A percentile compares a stretch with the other conserved stretches of the same genome.
Evolutionary conservation across 2,888 invertebrate species (phyloP).

Genomic region (Protonemura montana): DNA sequence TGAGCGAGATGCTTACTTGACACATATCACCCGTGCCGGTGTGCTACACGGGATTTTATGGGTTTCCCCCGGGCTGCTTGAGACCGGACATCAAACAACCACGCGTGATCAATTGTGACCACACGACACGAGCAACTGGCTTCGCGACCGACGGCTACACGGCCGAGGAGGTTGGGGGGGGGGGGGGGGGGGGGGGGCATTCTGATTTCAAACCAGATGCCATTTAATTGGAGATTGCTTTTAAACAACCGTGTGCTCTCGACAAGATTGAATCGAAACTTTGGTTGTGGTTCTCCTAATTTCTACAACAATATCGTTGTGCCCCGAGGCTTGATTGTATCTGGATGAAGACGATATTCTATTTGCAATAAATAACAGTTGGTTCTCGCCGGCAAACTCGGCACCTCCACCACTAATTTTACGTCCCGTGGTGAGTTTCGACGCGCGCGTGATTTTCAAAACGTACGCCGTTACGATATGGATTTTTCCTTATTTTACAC

Average conservation of each 20-base stretch:
- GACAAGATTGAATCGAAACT: too few relatives aligned
- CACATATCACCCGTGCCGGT: not conserved
- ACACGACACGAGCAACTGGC: not conserved
- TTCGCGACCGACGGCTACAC: not conserved
- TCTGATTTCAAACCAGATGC: not conserved
- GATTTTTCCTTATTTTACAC: not conserved
- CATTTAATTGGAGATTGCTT: not conserved
- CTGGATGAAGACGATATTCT: too few relatives aligned
- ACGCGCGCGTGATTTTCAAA: not conserved
- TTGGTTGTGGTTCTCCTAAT: too few relatives aligned
- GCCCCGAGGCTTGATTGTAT: too few relatives aligned
- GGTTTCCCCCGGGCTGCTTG: not conserved
- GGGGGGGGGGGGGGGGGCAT: not conserved
- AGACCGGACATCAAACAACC: not conserved
- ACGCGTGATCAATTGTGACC: not conserved
- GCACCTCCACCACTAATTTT: not conserved
- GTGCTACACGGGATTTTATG: not conserved
- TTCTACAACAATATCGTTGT: too few relatives aligned
- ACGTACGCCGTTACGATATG: not conserved
- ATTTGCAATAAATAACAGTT: too few relatives aligned
- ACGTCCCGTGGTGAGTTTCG: not conserved
- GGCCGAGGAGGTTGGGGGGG: not conserved
- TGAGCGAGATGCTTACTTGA: not conserved
- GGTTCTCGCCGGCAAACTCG: too few relatives aligned
- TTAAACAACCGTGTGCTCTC: not conserved